Evolutionary conservation across 2,113 vertebrate genomes (phyloP).

Genomic region (Crocuta crocuta): DNA sequence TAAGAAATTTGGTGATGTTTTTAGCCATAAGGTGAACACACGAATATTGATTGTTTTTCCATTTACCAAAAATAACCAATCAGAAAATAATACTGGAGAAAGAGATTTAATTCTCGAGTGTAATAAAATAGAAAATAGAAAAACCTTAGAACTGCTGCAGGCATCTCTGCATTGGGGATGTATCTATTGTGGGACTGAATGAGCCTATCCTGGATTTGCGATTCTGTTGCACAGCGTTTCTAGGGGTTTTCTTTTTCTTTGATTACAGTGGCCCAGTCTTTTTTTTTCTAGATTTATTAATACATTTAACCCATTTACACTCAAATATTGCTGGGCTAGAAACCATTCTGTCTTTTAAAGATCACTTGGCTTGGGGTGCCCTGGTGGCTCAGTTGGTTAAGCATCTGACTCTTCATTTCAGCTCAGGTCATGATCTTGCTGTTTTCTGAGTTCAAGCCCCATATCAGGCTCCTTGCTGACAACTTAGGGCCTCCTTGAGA

Average conservation of each 20-base stretch:
- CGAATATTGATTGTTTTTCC: background rate
- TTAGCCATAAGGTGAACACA: background rate
- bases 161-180: background rate
- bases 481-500: too few relatives aligned
- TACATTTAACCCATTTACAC: background rate
- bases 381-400: too few relatives aligned
- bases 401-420: too few relatives aligned
- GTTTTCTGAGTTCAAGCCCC: too few relatives aligned
- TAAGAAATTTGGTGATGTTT: background rate
- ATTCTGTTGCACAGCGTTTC: background rate
- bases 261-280: background rate
- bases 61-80: background rate
- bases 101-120: background rate
- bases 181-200: rapidly evolving
- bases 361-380: background rate
- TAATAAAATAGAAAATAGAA: background rate
- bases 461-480: too few relatives aligned
- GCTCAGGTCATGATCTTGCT: too few relatives aligned
- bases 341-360: background rate
- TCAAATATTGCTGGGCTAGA: background rate
- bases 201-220: background rate
- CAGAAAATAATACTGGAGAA: background rate
- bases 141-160: background rate
- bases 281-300: background rate
- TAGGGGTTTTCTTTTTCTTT: background rate